Conservation (phyloP, 92 coral and sea anemone genomes). For the Blastomussa wellsi region DNA sequence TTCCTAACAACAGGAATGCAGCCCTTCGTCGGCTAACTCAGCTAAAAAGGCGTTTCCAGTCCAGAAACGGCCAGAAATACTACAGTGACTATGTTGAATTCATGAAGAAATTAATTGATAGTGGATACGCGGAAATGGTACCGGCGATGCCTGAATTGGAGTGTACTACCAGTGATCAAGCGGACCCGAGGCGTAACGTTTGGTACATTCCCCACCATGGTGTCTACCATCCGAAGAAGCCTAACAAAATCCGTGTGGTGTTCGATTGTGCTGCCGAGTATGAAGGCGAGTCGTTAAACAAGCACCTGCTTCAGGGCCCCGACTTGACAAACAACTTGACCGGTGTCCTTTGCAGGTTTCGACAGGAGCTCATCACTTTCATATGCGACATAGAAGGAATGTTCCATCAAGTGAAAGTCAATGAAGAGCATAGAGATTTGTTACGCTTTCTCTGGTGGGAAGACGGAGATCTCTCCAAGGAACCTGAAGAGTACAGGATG, state of each 20-base stretch:
- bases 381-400: conserved; percentile 64
- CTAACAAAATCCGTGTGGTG: too few species aligned
- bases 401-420: conserved; percentile 70
- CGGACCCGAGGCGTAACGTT: background rate
- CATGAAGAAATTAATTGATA: conserved; percentile 50
- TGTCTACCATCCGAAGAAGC: too few species aligned
- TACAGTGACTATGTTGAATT: conserved; percentile 47
- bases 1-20: conserved; percentile 46
- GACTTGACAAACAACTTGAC: conserved; percentile 65
- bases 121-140: conserved; percentile 45
- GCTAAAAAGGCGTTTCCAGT: conserved; percentile 44
- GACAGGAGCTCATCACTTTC: conserved; percentile 46
- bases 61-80: conserved; percentile 18
- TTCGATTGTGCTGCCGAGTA: conserved; percentile 33
- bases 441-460: conserved; percentile 69
- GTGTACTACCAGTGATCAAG: background rate
- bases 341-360: conserved; percentile 57
- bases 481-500: conserved; percentile 47
- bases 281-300: conserved; percentile 55
- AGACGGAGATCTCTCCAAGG: conserved; percentile 30
- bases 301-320: conserved; percentile 69
- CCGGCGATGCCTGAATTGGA: background rate
- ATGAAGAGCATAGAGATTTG: conserved; percentile 46
- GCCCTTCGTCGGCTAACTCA: conserved; percentile 47
- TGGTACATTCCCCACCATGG: conserved; percentile 69